These are phyloP conservation scores for Galeopterus variegatus DNA, from an alignment of 2,113 vertebrate species.

Conservation along the genomic window DNA sequence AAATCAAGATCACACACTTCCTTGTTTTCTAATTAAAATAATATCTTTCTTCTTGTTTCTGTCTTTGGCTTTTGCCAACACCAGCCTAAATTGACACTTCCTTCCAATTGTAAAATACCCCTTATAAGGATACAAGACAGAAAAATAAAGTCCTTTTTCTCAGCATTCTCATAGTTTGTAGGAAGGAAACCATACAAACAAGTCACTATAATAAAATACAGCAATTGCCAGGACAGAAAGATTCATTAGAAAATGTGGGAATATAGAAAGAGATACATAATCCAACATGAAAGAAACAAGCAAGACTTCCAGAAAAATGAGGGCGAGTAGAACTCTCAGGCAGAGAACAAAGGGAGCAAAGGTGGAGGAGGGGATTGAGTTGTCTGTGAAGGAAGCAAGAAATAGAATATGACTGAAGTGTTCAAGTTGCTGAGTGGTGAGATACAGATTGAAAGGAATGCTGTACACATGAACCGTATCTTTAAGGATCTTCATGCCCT, in stretches of 20 bases:
- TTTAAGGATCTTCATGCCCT: background rate
- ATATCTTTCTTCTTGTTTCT: background rate
- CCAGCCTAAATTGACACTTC: background rate
- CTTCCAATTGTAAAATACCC: background rate
- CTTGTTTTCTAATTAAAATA: background rate
- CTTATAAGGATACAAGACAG: background rate
- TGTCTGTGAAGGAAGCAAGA: background rate
- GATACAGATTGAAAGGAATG: background rate
- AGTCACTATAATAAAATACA: background rate
- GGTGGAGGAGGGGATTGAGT: background rate
- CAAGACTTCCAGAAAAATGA: background rate
- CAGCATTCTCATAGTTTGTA: background rate
- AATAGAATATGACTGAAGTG: background rate
- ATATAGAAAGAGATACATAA: background rate
- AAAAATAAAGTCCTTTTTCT: background rate
- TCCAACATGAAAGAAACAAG: background rate
- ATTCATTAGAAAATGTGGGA: background rate
- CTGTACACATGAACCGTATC: background rate
- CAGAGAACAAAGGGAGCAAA: background rate
- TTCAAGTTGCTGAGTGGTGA: background rate
- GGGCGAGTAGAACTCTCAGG: background rate
- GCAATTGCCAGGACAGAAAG: background rate
- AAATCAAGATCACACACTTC: background rate
- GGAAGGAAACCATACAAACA: background rate
- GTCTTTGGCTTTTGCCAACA: background rate